These are phyloP conservation scores for Selenia dentaria DNA, from an alignment of 2,888 invertebrate species.

Conservation along the genomic window DNA sequence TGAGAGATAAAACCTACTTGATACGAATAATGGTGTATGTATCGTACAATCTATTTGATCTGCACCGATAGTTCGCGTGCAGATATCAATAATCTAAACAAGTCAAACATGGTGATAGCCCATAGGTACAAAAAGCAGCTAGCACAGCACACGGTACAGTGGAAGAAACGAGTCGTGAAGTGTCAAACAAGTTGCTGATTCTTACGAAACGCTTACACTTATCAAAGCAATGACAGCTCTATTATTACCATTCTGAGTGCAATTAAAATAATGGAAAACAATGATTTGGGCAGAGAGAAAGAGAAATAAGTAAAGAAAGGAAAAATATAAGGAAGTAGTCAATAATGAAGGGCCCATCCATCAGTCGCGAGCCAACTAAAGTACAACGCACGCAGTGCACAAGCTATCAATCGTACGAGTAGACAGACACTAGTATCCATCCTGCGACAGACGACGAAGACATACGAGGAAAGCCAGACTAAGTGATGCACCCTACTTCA, in stretches of 20 bases:
- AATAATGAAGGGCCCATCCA: slow-evolving; percentile 34
- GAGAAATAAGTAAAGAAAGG: slow-evolving; percentile 52
- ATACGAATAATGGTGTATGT: slow-evolving; percentile 21
- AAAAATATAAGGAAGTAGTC: slow-evolving; percentile 29
- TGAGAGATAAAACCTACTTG: slow-evolving; percentile 11
- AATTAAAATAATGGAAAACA: slow-evolving; percentile 66
- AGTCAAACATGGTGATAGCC: slow-evolving; percentile 78
- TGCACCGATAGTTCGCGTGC: slow-evolving; percentile 70
- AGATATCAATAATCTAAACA: slow-evolving; percentile 70
- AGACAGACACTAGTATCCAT: slow-evolving; percentile 42
- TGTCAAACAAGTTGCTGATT: slow-evolving; percentile 80
- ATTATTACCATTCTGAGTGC: slow-evolving; percentile 83
- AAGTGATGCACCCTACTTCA: slow-evolving; percentile 74
- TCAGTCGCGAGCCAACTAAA: slow-evolving; percentile 41
- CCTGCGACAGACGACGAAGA: slow-evolving; percentile 64
- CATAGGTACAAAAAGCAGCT: slow-evolving; percentile 84
- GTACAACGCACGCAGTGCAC: slow-evolving; percentile 54
- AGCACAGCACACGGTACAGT: slow-evolving; percentile 84
- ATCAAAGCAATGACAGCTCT: slow-evolving; percentile 84
- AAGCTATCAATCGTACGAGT: slow-evolving; percentile 44
- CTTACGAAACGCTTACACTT: slow-evolving; percentile 81
- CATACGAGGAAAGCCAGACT: slow-evolving; percentile 77
- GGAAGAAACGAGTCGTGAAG: slow-evolving; percentile 82
- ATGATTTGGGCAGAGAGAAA: slow-evolving; percentile 74
- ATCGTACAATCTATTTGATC: slow-evolving; percentile 42